Evolutionary conservation across 2,113 vertebrate genomes (phyloP), one percentile per base, ranked within the genome.

Genomic region (Meleagris gallopavo): DNA sequence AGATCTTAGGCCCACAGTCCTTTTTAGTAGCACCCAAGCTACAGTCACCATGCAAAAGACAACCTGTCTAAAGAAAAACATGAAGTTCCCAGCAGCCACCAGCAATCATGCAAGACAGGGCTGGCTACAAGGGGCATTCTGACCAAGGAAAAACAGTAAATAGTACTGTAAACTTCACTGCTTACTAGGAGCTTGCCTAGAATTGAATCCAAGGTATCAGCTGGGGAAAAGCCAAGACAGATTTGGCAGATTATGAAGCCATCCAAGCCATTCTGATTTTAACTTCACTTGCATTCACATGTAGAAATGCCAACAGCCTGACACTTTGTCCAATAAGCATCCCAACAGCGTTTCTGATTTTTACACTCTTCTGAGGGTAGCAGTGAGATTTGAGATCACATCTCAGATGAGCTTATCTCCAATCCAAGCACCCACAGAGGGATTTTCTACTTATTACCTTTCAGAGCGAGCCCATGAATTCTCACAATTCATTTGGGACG

Each of bases 391-490:
- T 2, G 82, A 93, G 91, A 83, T 78, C 43, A 34, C 88, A 71
- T 43, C 85, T 46, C 81, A 66, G 5, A 76, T 0, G 36, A 70
- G 69, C 24, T 93, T 65, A 70, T 76, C 87, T 85, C 78, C 60
- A 24, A 58, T 40, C 46, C 43, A 60, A 92, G 88, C 86, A 83
- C 52, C 75, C 90, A 45, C 88, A 95, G 72, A 45, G 58, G 52
- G 72, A 89, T 80, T 66, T 85, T 83, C 89, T n/a, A 32, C 52
- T 80, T 30, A 20, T 8, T 43, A 74, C 66, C 86, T 91, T 87
- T 79, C 93, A 89, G 58, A 91, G 66, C 20, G 75, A 94, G 90
- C 90, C 96, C 85, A 82, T 96, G 95, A 87, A 81, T 81, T 93
- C 79, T 88, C 60, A 40, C 60, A 57, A 75, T 82, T 86, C 86